Percentiles rank a stretch among this genome's conserved stretches.
Evolutionary conservation across 2,888 invertebrate species (phyloP).

Genomic region (Xestobium rufovillosum): DNA sequence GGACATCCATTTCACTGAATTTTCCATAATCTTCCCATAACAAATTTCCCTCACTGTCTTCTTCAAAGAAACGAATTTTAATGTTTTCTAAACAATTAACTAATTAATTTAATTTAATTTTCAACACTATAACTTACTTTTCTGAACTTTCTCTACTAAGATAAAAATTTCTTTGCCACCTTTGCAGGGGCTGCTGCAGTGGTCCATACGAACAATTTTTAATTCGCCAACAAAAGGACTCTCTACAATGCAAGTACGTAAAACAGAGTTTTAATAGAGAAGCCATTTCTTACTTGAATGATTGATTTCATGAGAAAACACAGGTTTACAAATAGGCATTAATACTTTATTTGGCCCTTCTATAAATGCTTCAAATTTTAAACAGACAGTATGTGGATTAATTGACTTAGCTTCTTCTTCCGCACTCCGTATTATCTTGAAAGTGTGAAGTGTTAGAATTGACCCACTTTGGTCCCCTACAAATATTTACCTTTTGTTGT

Average conservation of each 20-base stretch:
- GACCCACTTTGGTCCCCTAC: too few relatives aligned
- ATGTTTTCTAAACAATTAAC: slow-evolving; percentile 85
- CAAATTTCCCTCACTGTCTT: slow-evolving; percentile 57
- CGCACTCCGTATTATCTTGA: slow-evolving; percentile 49
- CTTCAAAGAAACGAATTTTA: slow-evolving; percentile 72
- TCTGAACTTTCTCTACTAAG: slow-evolving; percentile 79
- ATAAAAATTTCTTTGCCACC: slow-evolving; percentile 77
- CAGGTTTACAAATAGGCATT: slow-evolving; percentile 57
- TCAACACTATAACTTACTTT: slow-evolving; percentile 66
- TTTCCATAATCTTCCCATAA: slow-evolving; percentile 66
- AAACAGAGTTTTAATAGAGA: too few relatives aligned
- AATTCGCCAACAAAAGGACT: slow-evolving; percentile 78
- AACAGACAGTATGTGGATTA: slow-evolving; percentile 72
- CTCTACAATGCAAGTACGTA: too few relatives aligned
- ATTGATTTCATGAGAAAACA: slow-evolving; percentile 67
- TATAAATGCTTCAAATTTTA: slow-evolving; percentile 71
- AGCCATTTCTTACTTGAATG: slow-evolving; percentile 70
- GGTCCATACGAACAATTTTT: slow-evolving; percentile 71
- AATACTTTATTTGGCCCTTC: slow-evolving; percentile 47
- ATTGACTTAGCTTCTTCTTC: slow-evolving; percentile 57
- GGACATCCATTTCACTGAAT: slow-evolving; percentile 78
- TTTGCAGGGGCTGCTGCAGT: slow-evolving; percentile 56
- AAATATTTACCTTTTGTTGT: slow-evolving; percentile 42
- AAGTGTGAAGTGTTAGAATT: too few relatives aligned
- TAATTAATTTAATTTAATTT: too few relatives aligned